These are phyloP conservation scores for Coilia nasus DNA, from an alignment of 2,797 vertebrate genomes.

Conservation along the genomic window DNA sequence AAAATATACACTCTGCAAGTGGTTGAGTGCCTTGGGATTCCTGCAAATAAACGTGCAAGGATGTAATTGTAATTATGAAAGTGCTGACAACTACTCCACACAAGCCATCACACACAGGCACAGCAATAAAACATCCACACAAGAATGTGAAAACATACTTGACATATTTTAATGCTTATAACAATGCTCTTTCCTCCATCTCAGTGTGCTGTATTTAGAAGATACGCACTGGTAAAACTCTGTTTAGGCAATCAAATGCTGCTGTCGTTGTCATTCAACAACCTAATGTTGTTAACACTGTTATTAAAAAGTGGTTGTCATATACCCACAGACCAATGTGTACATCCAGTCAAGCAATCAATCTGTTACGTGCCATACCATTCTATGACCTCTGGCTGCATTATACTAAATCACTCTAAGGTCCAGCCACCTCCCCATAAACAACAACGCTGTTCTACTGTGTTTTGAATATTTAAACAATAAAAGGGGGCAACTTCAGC, in stretches of 20 bases:
- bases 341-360: background rate
- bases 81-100: background rate
- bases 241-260: background rate
- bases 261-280: background rate
- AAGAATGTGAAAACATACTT: slow-evolving; percentile 39
- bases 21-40: background rate
- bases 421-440: background rate
- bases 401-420: background rate
- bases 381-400: background rate
- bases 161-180: slow-evolving; percentile 45
- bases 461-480: background rate
- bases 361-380: background rate
- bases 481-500: background rate
- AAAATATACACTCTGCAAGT: background rate
- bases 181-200: slow-evolving; percentile 28
- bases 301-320: background rate
- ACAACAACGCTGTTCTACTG: background rate
- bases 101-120: slow-evolving; percentile 1
- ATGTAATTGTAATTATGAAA: background rate
- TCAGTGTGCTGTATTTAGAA: background rate
- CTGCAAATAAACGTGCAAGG: background rate
- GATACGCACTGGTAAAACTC: background rate
- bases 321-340: background rate
- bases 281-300: background rate
- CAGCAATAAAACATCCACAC: slow-evolving; percentile 23